A percentile compares a stretch with the other conserved stretches of the same genome.
These are phyloP conservation scores for Hyles lineata DNA, from an alignment of 2,888 invertebrate species.

Conservation along the genomic window DNA sequence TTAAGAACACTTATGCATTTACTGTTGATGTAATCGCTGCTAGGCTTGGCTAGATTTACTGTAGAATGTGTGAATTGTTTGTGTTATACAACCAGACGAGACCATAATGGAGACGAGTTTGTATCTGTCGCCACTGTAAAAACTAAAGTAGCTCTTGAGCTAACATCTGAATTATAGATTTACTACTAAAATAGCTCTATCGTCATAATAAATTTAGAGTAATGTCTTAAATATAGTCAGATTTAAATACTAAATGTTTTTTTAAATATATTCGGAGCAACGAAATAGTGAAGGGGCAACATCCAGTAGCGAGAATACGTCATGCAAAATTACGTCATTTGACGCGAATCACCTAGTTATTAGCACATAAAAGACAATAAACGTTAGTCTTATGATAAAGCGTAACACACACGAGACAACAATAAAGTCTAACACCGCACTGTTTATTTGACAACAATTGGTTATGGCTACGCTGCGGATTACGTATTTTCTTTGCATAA, in stretches of 20 bases:
- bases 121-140: not conserved
- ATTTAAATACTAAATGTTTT: not conserved
- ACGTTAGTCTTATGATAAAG: not conserved
- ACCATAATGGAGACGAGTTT: constrained; percentile 31
- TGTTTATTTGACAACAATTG: constrained; percentile 16
- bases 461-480: not conserved
- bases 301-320: constrained; percentile 6
- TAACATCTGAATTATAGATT: not conserved
- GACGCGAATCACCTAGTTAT: constrained; percentile 11
- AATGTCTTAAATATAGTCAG: not conserved
- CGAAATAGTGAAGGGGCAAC: constrained; percentile 26
- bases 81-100: constrained; percentile 54
- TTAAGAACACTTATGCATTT: constrained; percentile 41
- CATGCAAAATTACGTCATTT: constrained; percentile 8
- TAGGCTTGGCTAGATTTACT: constrained; percentile 40
- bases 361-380: constrained; percentile 19
- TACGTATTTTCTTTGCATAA: constrained; percentile 17
- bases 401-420: constrained; percentile 3
- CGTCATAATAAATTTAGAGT: no score
- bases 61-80: constrained; percentile 51
- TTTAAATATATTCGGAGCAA: not conserved
- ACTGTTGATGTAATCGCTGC: constrained; percentile 49
- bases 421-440: not conserved
- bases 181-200: not conserved
- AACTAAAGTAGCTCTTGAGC: not conserved